Evolutionary conservation across 2,888 invertebrate species (phyloP).

Genomic region (Drosophila mercatorum): DNA sequence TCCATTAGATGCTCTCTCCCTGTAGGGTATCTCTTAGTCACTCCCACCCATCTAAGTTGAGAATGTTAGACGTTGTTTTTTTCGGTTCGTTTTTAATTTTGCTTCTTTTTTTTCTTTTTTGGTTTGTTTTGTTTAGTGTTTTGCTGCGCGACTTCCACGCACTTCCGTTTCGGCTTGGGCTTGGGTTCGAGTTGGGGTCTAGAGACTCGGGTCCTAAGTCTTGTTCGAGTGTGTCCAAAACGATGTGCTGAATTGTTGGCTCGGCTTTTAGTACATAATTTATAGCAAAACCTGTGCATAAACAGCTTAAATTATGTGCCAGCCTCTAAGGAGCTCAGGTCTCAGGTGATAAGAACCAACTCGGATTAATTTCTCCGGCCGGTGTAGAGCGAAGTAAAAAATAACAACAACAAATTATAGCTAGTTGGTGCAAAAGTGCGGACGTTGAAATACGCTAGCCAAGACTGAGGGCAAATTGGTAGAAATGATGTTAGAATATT

Average conservation of each 20-base stretch:
- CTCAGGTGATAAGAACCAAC: constrained; percentile 35
- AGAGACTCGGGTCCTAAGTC: constrained; percentile 5
- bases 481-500: too few species aligned
- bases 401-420: not conserved
- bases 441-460: not conserved
- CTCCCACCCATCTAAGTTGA: not conserved
- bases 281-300: constrained; percentile 66
- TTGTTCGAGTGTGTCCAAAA: constrained; percentile 52
- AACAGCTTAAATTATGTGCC: constrained; percentile 73
- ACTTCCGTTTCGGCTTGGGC: constrained; percentile 52
- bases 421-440: not conserved
- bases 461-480: too few species aligned
- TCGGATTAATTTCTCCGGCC: constrained; percentile 29
- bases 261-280: constrained; percentile 75
- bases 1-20: too few species aligned
- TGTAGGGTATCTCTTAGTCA: not conserved
- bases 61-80: too few species aligned
- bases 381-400: not conserved
- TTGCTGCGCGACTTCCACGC: constrained; percentile 65
- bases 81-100: constrained; percentile 7
- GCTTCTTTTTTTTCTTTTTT: not conserved
- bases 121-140: constrained; percentile 49
- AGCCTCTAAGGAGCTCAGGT: constrained; percentile 21
- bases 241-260: constrained; percentile 71
- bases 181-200: not conserved